Evolutionary conservation across 2,113 vertebrate species (phyloP).

Genomic region (Chaetodon trifascialis): DNA sequence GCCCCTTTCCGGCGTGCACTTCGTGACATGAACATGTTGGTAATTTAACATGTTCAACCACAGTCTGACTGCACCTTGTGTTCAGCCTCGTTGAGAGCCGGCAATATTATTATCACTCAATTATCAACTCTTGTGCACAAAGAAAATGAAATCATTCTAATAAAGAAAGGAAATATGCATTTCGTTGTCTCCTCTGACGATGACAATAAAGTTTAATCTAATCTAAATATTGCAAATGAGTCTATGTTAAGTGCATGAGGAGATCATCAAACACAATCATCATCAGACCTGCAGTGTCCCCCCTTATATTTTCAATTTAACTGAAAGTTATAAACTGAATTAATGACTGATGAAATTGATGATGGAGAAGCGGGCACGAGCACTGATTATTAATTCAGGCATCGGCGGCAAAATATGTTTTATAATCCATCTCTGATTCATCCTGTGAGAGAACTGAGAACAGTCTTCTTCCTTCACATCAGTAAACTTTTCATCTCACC

Average conservation of each 20-base stretch:
- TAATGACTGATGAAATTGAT: neutral
- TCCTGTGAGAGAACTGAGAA: neutral
- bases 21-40: neutral
- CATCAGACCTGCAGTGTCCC: neutral
- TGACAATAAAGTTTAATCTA: too few relatives aligned
- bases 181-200: too few relatives aligned
- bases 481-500: neutral
- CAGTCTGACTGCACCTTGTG: neutral
- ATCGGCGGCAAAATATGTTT: neutral
- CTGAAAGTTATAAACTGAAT: neutral
- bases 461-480: neutral
- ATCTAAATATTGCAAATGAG: neutral
- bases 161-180: neutral
- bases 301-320: neutral
- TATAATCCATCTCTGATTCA: neutral
- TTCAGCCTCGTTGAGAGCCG: neutral
- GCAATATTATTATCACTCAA: neutral
- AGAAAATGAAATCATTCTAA: neutral
- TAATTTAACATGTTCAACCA: neutral
- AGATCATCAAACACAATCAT: neutral
- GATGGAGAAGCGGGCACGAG: neutral
- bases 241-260: neutral
- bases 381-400: neutral
- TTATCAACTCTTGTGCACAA: neutral
- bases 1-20: neutral